Evolutionary conservation across 2,113 vertebrate species (phyloP).

Genomic region (Perccottus glenii): DNA sequence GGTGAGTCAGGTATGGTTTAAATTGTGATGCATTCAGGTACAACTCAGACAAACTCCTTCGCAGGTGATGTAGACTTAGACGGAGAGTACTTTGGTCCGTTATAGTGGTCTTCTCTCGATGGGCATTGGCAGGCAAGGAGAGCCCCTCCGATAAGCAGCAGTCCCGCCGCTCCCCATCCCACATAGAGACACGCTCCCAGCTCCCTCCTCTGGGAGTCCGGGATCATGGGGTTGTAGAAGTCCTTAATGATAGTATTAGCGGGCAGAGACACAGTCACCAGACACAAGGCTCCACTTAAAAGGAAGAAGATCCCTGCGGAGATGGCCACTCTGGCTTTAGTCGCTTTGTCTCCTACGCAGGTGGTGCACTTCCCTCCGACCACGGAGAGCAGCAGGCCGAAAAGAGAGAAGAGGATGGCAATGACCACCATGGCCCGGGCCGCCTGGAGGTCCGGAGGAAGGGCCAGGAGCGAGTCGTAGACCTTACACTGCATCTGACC

Average conservation of each 20-base stretch:
- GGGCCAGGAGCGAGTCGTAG: slow-evolving; percentile 86
- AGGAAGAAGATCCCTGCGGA: slow-evolving; percentile 85
- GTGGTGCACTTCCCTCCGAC: slow-evolving; percentile 91
- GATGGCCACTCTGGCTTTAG: slow-evolving; percentile 88
- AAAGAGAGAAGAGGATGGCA: slow-evolving; percentile 82
- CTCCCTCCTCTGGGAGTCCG: slow-evolving; percentile 85
- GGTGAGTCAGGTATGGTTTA: slow-evolving; percentile 2
- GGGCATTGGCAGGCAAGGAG: slow-evolving; percentile 89
- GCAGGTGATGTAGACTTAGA: slow-evolving; percentile 83
- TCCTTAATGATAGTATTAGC: slow-evolving; percentile 88
- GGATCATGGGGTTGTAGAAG: slow-evolving; percentile 87
- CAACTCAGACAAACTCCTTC: slow-evolving; percentile 83
- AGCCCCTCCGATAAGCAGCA: slow-evolving; percentile 85
- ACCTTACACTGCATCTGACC: slow-evolving; percentile 89
- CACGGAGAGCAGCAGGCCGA: slow-evolving; percentile 87
- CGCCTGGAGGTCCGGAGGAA: slow-evolving; percentile 87
- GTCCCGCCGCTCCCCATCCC: slow-evolving; percentile 82
- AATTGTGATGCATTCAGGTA: neutral
- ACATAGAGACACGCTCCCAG: slow-evolving; percentile 80
- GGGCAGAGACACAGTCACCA: slow-evolving; percentile 89
- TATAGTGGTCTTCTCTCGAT: slow-evolving; percentile 76
- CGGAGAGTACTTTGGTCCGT: slow-evolving; percentile 82
- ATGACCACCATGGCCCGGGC: slow-evolving; percentile 88
- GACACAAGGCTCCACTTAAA: slow-evolving; percentile 82
- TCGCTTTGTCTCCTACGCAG: slow-evolving; percentile 85